These are phyloP conservation scores for Adelosebastes latens DNA, from an alignment of 2,797 vertebrate genomes.

Conservation along the genomic window DNA sequence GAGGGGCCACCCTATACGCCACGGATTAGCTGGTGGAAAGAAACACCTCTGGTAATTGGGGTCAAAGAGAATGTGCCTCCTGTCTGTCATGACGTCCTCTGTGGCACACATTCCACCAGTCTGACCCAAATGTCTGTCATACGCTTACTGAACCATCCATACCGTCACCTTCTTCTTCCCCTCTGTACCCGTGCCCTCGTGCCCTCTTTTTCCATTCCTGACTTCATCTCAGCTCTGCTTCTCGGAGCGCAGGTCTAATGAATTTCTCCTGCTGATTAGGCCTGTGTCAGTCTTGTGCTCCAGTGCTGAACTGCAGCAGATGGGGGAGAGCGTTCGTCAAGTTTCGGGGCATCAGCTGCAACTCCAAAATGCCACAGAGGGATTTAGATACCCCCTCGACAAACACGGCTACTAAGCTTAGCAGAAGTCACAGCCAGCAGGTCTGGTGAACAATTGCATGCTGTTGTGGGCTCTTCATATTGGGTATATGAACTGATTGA, in stretches of 20 bases:
- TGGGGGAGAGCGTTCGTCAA: slow-evolving; percentile 70
- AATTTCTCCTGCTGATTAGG: slow-evolving; percentile 70
- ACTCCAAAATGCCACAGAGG: slow-evolving; percentile 64
- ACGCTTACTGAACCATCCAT: slow-evolving; percentile 35
- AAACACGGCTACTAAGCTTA: slow-evolving; percentile 55
- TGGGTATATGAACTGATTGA: background rate
- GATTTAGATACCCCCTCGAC: slow-evolving; percentile 61
- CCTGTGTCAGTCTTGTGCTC: slow-evolving; percentile 48
- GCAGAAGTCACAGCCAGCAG: slow-evolving; percentile 52
- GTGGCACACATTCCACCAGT: slow-evolving; percentile 58
- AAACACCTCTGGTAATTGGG: slow-evolving; percentile 83
- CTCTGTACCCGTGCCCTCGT: background rate
- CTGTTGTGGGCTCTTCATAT: slow-evolving; percentile 14
- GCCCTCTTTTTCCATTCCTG: slow-evolving; percentile 15
- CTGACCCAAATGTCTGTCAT: slow-evolving; percentile 62
- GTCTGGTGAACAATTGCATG: slow-evolving; percentile 23
- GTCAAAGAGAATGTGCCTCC: slow-evolving; percentile 77
- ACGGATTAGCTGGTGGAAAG: slow-evolving; percentile 74
- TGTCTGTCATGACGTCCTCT: slow-evolving; percentile 75
- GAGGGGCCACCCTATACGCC: slow-evolving; percentile 52
- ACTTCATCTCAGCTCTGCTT: slow-evolving; percentile 20
- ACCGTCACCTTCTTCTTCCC: slow-evolving; percentile 24
- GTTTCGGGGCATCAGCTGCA: slow-evolving; percentile 67
- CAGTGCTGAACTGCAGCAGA: slow-evolving; percentile 59
- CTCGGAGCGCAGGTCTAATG: slow-evolving; percentile 60